phyloP scores from a whole-genome alignment of 2,797 vertebrate species.

The Tauraco hartlaubi region DNA sequence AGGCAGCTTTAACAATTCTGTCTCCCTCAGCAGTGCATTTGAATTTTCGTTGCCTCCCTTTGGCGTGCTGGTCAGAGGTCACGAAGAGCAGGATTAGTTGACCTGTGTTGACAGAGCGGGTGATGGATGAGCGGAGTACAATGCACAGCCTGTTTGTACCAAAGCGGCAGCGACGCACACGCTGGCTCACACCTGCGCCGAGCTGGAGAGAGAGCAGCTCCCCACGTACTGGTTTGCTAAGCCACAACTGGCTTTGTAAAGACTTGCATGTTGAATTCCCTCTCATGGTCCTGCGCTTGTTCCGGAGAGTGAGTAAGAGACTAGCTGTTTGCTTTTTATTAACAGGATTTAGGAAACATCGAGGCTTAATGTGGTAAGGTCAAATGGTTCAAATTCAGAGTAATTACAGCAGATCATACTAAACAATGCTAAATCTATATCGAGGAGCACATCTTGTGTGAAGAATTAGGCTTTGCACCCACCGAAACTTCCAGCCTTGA shows the following conservation, averaged over 20 bases:
- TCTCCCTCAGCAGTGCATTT: constrained; percentile 67
- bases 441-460: background rate
- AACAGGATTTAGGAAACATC: background rate
- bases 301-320: background rate
- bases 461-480: background rate
- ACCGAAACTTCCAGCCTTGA: background rate
- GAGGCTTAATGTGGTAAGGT: background rate
- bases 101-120: constrained; percentile 75
- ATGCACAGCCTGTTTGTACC: constrained; percentile 52
- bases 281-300: background rate
- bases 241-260: background rate
- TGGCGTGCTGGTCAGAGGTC: constrained; percentile 61
- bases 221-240: background rate
- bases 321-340: constrained; percentile 8
- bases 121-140: constrained; percentile 77
- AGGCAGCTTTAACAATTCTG: constrained; percentile 63
- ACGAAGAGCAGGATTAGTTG: constrained; percentile 69
- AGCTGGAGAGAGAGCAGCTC: background rate
- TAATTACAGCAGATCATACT: background rate
- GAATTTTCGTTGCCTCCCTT: constrained; percentile 63
- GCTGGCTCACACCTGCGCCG: constrained; percentile 9
- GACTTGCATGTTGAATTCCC: background rate
- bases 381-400: background rate
- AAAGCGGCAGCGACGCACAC: background rate
- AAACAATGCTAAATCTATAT: background rate